Evolutionary conservation across 2,113 vertebrate genomes (phyloP).

Genomic region (Perca schrenkii): DNA sequence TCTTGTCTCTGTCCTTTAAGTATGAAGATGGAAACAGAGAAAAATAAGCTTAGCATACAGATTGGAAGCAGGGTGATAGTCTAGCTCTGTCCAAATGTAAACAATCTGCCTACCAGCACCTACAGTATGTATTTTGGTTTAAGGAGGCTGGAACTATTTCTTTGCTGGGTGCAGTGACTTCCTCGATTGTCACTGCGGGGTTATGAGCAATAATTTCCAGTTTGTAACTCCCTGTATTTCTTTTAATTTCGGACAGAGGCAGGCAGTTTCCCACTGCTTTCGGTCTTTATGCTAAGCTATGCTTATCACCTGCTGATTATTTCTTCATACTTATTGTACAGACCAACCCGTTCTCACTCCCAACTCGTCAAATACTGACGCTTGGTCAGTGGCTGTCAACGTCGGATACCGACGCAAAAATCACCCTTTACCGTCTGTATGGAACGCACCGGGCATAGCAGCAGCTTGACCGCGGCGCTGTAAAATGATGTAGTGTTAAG

Average conservation of each 20-base stretch:
- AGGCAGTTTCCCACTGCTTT: too few relatives aligned
- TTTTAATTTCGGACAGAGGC: not conserved
- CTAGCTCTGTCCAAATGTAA: not conserved
- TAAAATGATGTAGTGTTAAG: too few relatives aligned
- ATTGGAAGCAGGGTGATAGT: too few relatives aligned
- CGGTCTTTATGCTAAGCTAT: constrained; percentile 7
- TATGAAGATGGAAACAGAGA: not conserved
- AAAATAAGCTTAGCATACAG: too few relatives aligned
- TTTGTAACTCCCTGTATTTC: not conserved
- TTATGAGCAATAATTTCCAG: not conserved
- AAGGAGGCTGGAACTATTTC: not conserved
- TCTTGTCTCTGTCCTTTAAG: not conserved
- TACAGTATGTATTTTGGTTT: not conserved
- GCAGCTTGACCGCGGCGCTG: too few relatives aligned
- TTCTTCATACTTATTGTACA: not conserved
- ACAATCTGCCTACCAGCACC: not conserved
- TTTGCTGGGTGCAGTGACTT: not conserved
- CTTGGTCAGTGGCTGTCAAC: too few relatives aligned
- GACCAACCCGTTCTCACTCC: too few relatives aligned
- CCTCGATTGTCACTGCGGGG: not conserved
- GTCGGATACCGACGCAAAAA: too few relatives aligned
- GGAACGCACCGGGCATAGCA: too few relatives aligned
- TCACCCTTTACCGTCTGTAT: too few relatives aligned
- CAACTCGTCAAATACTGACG: too few relatives aligned
- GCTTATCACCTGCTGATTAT: not conserved